Evolutionary conservation across 2,113 vertebrate species (phyloP), one percentile per base, ranked within the genome.

Genomic region (Microtus pennsylvanicus): DNA sequence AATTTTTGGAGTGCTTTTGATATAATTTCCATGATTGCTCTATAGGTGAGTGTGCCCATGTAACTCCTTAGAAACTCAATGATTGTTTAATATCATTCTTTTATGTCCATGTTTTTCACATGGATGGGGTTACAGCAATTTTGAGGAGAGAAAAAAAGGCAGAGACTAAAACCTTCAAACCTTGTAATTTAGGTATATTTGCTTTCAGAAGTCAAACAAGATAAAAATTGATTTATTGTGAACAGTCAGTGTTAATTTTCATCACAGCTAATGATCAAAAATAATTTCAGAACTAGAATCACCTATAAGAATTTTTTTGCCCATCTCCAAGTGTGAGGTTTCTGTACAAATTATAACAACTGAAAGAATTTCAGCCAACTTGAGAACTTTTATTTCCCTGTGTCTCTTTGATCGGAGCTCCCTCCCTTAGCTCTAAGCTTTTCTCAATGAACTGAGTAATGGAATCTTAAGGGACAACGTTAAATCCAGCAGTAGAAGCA

Each of bases 391-490:
- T 97, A 96, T 95, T 97, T 93, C 35, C 67, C 69, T 88, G 75
- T 86, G 85, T 55, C 33, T 93, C 69, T 93, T 96, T 96, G 83
- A 92, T 92, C 93, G 91, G 45, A 95, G 26, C 76, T 86, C 14
- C 52, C 35, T 38, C 33, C 76, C 75, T 93, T 93, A 95, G 61
- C 93, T 96, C 90, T 97, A 97, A 97, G 93, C 92, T 96, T 96
- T 98, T 96, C 87, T 98, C 94, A 98, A 87, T 97, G 96, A 97
- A 96, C 94, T 97, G 92, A 96, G 90, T 96, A 97, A 97, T 97
- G 87, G 94, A 97, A 97, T 98, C 90, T 93, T 86, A 81, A 96
- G 96, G 94, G 92, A 97, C 75, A 95, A 76, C 76, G 96, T 97
- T 96, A 94, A 95, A 95, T 88, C 90, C 92, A 96, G 86, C 80